Percentiles rank a stretch among this genome's conserved stretches.
Conservation (phyloP, 1,140 invertebrate species). For the Caenorhabditis inopinata region DNA sequence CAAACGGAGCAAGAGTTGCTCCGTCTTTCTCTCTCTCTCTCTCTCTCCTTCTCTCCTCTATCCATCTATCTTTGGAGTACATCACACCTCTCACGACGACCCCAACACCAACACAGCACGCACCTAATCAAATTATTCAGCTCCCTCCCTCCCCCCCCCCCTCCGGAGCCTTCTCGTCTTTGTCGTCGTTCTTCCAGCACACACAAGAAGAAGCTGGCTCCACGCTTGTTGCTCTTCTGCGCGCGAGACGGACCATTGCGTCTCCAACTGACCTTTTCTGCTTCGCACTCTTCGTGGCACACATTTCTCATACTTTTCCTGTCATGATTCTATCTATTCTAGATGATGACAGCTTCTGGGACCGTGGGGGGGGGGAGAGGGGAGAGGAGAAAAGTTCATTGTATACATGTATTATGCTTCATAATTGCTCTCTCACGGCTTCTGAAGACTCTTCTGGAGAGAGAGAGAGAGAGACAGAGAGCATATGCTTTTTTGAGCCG, state of each 20-base stretch:
- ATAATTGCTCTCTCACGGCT: background rate
- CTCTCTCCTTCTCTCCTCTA: background rate
- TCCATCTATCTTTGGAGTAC: background rate
- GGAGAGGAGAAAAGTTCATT: background rate
- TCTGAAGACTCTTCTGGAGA: too few species aligned
- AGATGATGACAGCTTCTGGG: slow-evolving; percentile 19
- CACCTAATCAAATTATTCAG: slow-evolving; percentile 29
- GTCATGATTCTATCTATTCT: slow-evolving; percentile 22
- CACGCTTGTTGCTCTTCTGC: too few species aligned
- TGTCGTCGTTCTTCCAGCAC: background rate
- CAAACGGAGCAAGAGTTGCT: too few species aligned
- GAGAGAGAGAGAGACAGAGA: too few species aligned
- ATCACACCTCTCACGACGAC: background rate
- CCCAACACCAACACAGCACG: background rate
- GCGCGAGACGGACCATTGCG: background rate
- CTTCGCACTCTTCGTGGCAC: background rate
- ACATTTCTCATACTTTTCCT: background rate
- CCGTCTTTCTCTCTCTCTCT: background rate
- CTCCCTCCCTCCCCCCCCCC: background rate
- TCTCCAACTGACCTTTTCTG: background rate
- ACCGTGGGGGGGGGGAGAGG: background rate
- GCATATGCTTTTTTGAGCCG: too few species aligned
- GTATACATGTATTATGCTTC: slow-evolving; percentile 30
- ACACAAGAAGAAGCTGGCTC: too few species aligned
- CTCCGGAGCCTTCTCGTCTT: too few species aligned